These are phyloP conservation scores for Choloepus hoffmanni DNA, from an alignment of 2,113 vertebrate genomes.

Conservation along the genomic window DNA sequence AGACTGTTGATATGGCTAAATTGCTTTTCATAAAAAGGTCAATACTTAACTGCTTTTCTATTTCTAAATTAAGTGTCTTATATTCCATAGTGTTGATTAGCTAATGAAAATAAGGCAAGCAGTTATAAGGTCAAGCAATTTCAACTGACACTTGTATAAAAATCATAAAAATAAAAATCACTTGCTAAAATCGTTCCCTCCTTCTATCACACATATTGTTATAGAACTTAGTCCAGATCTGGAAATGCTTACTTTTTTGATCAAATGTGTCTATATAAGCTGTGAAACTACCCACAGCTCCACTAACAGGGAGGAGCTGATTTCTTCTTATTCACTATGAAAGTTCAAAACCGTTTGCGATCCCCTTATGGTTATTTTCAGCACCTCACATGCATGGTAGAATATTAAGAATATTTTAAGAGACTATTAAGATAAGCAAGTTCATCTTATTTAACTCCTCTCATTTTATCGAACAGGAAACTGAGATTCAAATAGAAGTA, in stretches of 20 bases:
- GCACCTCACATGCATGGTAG: neutral
- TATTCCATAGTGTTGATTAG: neutral
- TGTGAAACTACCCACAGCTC: neutral
- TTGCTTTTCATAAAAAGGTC: neutral
- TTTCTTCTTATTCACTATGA: neutral
- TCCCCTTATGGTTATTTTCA: neutral
- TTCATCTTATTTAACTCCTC: neutral
- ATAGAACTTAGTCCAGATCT: neutral
- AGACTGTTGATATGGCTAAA: neutral
- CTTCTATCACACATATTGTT: neutral
- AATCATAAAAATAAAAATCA: slow-evolving; percentile 12
- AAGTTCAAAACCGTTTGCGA: neutral
- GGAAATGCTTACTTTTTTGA: neutral
- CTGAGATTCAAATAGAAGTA: neutral
- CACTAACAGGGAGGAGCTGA: neutral
- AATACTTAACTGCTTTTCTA: neutral
- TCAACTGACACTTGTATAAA: slow-evolving; percentile 17
- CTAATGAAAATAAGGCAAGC: neutral
- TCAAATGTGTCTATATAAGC: neutral
- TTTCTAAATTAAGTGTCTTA: slow-evolving; percentile 40
- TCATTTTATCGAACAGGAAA: slow-evolving; percentile 19
- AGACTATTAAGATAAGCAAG: neutral
- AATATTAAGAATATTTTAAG: neutral
- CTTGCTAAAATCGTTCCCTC: neutral
- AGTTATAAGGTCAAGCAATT: slow-evolving; percentile 29